Base-by-base conservation (phyloP, 2,888 invertebrate species). In the Elaeidobius kamerunicus region DNA sequence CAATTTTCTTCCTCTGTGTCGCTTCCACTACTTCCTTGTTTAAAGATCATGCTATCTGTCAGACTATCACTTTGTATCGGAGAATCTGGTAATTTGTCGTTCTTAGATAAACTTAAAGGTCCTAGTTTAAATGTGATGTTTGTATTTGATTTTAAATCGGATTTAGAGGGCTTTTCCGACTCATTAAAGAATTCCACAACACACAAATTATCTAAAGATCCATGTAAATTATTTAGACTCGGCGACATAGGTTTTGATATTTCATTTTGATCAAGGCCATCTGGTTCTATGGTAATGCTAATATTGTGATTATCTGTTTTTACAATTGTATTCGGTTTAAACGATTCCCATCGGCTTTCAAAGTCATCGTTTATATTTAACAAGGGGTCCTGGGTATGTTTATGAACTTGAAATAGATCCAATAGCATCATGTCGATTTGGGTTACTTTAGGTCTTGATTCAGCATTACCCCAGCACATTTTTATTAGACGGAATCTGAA, bases 401-500 rank as follows among this genome's bases (percentile, higher is more conserved):
- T 66, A 61, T 67, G 69, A 57, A 62, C 68, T 61, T 72, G 70
- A 32, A 72, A 65, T 9, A 76, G 67, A 60, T 79, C 77, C 1
- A 71, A 65, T 28, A 82, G 64, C 70, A 79, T 76, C 41, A 76
- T 70, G 52, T 76, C 72, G 15, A 81, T 72, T 65, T 80, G 78
- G 11, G 75, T 68, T 45, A 79, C 70, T 16, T 73, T 67, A 17
- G 79, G 78, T 32, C 82, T 69, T 2, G 72, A 69, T 46, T 72
- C 71, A 2, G 71, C 67, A 23, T 67, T 65, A 20, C 76, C 73
- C 86, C 86, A 88, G 68, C 88, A 88, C 45, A 83, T 74, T 66
- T 83, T 81, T 84, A 88, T 86, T 57, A 87, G 75, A 71, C 83
- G 82, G 70, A 81, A 84, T 63, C 86, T 86, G 70, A 6, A 64